Conservation (phyloP, 2,888 invertebrate genomes). For the Harpalus rubripes region DNA sequence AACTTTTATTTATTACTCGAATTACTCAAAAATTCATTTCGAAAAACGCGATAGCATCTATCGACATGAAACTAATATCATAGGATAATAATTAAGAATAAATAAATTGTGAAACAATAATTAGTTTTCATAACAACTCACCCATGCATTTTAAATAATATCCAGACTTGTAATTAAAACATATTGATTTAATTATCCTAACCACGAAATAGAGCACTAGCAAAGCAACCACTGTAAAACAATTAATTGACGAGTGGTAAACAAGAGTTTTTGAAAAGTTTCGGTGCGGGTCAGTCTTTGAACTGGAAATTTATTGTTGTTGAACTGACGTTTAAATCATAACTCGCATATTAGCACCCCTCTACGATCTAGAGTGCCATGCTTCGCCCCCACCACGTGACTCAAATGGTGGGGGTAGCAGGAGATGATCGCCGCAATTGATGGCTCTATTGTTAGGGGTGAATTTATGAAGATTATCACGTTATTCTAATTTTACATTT, state of each 20-base stretch:
- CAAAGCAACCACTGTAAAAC: not conserved
- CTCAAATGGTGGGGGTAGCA: constrained; percentile 21
- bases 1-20: constrained; percentile 51
- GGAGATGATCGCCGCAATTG: constrained; percentile 44
- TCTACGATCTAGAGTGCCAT: constrained; percentile 20
- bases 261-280: not conserved
- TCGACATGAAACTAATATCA: constrained; percentile 41
- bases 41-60: constrained; percentile 22
- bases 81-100: constrained; percentile 17
- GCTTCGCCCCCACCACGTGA: constrained; percentile 21
- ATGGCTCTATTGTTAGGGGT: constrained; percentile 14
- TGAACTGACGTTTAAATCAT: constrained; percentile 64
- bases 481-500: too few species aligned
- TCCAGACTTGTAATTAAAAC: constrained; percentile 12
- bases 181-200: constrained; percentile 9
- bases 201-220: not conserved
- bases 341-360: constrained; percentile 66
- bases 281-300: constrained; percentile 41
- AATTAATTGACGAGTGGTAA: not conserved
- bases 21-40: constrained; percentile 59
- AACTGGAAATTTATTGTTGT: constrained; percentile 67
- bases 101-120: too few species aligned
- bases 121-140: not conserved
- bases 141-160: constrained; percentile 37
- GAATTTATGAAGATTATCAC: constrained; percentile 2